Percentiles rank a stretch among this genome's conserved stretches.
These are phyloP conservation scores for Brachionus manjavacas DNA, from an alignment of 1,140 invertebrate genomes.

Conservation along the genomic window DNA sequence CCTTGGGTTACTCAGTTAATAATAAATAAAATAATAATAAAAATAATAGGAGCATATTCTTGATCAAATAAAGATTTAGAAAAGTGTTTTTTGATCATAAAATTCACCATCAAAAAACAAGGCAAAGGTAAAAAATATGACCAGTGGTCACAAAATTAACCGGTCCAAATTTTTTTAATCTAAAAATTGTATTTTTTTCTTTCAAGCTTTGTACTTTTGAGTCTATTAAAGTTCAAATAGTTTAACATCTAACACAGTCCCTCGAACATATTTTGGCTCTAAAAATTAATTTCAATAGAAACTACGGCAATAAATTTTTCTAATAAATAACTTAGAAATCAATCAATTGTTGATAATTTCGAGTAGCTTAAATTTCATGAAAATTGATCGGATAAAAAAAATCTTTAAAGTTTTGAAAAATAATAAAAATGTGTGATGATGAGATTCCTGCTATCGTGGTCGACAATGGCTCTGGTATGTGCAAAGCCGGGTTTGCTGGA, in stretches of 20 bases:
- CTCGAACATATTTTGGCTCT: neutral
- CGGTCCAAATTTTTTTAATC: no score
- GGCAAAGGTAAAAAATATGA: no score
- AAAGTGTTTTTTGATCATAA: no score
- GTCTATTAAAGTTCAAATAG: neutral
- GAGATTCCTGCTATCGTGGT: conserved; percentile 79
- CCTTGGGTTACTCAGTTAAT: no score
- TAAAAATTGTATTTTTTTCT: neutral
- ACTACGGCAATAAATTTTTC: conserved; percentile 17
- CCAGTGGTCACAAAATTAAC: no score
- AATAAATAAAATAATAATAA: no score
- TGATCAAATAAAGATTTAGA: no score
- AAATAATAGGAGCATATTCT: no score
- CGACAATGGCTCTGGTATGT: conserved; percentile 84
- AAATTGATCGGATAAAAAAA: neutral
- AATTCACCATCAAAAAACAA: no score
- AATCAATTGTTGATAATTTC: neutral
- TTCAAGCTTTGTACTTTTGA: neutral
- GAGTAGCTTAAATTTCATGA: neutral
- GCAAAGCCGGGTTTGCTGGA: conserved; percentile 82
- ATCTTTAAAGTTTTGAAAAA: neutral
- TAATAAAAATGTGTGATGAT: conserved; percentile 70
- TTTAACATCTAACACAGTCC: neutral
- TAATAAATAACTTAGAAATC: neutral
- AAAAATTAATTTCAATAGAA: neutral